Percentiles rank a stretch among this genome's conserved stretches.
Conservation (phyloP, 2,797 vertebrate species). For the Parauchenoglanis punctatus region DNA sequence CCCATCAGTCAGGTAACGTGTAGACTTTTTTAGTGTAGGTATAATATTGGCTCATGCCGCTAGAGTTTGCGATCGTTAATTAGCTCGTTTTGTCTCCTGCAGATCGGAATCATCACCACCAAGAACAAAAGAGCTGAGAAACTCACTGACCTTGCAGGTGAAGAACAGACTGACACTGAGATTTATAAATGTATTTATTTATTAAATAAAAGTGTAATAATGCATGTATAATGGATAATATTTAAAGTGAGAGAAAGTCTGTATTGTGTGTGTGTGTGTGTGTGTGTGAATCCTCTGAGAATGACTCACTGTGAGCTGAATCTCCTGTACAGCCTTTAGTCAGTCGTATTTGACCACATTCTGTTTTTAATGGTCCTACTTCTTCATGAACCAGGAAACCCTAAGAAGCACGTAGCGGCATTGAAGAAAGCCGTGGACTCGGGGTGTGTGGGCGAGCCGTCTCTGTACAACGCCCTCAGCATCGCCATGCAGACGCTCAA, state of each 20-base stretch:
- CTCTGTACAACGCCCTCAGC: slow-evolving; percentile 91
- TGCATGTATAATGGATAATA: too few species aligned
- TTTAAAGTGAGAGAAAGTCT: too few species aligned
- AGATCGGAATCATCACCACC: slow-evolving; percentile 93
- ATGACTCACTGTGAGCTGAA: too few species aligned
- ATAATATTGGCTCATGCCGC: not conserved
- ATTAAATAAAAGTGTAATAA: not conserved
- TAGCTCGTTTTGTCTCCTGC: not conserved
- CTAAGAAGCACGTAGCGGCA: slow-evolving; percentile 85
- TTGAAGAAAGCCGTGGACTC: slow-evolving; percentile 90
- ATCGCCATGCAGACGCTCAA: slow-evolving; percentile 90
- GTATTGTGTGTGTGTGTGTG: too few species aligned
- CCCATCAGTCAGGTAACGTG: slow-evolving; percentile 93
- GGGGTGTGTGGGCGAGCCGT: slow-evolving; percentile 88
- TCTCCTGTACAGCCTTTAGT: too few species aligned
- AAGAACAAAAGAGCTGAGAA: slow-evolving; percentile 96
- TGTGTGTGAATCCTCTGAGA: too few species aligned
- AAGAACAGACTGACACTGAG: slow-evolving; percentile 24
- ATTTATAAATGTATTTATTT: not conserved
- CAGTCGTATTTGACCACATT: too few species aligned
- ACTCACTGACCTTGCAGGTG: slow-evolving; percentile 94
- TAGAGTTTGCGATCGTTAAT: not conserved
- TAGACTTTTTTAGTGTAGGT: not conserved
- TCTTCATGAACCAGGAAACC: slow-evolving; percentile 79
- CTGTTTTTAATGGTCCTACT: not conserved